Evolutionary conservation across 1,140 invertebrate species (phyloP), one percentile per base, ranked within the genome.

Genomic region (Scaptodrosophila lebanonensis): DNA sequence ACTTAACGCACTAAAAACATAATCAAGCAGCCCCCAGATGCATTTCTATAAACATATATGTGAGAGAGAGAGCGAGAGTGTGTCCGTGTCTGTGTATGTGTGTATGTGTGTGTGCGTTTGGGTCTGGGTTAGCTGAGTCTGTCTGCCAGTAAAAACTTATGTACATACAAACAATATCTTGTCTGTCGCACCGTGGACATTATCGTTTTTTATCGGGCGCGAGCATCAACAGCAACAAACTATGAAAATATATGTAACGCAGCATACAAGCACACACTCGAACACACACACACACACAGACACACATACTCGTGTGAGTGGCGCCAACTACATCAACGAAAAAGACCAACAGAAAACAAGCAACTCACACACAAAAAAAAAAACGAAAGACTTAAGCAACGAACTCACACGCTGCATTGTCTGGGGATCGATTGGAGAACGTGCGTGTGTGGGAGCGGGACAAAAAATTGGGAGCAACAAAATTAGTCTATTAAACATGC

Each of bases 401-500:
- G 70, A 82, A 82, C 75, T 68, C 62, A 65, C 61, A 65, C 61
- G 61, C 61, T 63, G 54, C n/a, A n/a, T n/a, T 63, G 53, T 58
- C 35, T 59, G 15, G n/a, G 8, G 56, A n/a, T n/a, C n/a, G n/a
- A n/a, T n/a, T n/a, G n/a, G n/a, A n/a, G n/a, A n/a, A n/a, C 50
- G 51, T 64, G 53, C 20, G 54, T 63, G 54, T 56, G 63, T 57
- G 63, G 44, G 52, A 62, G 44, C 20, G 39, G 16, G 0, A 18
- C 45, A 39, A 16, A 22, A 30, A 51, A 42, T 32, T 59, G 51
- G 22, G 48, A 13, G 36, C 73, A 53, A 65, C 72, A 82, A 82
- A 82, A 82, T 82, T 82, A 79, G 76, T 82, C 75, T 79, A 82
- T 82, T 82, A 82, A 82, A 83, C 69, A 82, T 82, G 75, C 75